Base-by-base conservation (phyloP, 2,888 invertebrate species). In the Rhingia campestris region DNA sequence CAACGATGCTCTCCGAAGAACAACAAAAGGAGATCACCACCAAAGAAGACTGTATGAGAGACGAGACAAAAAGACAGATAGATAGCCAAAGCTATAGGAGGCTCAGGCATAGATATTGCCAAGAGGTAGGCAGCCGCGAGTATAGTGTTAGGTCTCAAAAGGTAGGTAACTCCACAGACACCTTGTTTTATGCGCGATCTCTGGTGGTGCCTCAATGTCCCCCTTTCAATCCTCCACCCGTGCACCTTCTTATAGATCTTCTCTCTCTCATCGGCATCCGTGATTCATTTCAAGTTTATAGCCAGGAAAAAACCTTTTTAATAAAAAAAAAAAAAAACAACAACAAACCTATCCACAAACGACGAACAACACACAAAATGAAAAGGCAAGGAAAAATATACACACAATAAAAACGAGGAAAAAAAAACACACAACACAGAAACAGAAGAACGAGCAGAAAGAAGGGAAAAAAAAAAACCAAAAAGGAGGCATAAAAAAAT, bases 361-460 rank as follows among this genome's bases (percentile, higher is more conserved):
- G 67, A 63, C 73, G 69, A 70, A 69, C 72, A 81, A 74, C 84
- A 75, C 95, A 94, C 91, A 98, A 94, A 92, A 97, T 97, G 93
- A 98, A 98, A 90, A 97, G 95, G 92, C 97, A 97, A 89, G 81
- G 81, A 81, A 96, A 95, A 90, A 95, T 93, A 92, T 94, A 93
- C 92, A 95, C 96, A 97, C 97, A 95, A 86, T 86, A 77, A 82
- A 79, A 85, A 73, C 76, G n/a, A 86, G 53, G 76, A 63, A 54
- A 56, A 87, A 93, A 93, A 87, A 12, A 54, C 14, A 12, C 35
- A 58, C 41, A 43, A 22, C 39, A 58, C 39, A 58, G 88, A 91
- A 90, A 90, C 86, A 88, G 76, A 86, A 69, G 86, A 22, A 22
- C 22, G 22, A 22, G 22, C 22, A 22, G 22, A 22, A 22, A 22